Percentiles rank a stretch among this genome's conserved stretches.
phyloP scores from a whole-genome alignment of 1,140 invertebrate species.

The Eumaeus atala region DNA sequence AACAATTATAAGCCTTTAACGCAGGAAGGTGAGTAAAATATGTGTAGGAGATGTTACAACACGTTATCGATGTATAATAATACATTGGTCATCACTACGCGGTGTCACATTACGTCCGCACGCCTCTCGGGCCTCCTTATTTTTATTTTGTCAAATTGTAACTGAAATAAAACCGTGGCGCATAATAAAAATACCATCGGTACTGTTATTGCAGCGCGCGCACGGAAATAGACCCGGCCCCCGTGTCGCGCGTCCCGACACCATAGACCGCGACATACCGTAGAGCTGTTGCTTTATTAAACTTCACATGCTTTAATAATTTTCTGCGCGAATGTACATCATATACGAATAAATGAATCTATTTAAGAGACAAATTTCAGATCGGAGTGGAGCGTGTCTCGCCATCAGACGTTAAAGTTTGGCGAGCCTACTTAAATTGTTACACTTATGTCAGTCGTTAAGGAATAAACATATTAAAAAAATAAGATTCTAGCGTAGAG shows the following conservation, averaged over 20 bases:
- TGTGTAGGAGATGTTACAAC: no score
- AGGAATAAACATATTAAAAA: no score
- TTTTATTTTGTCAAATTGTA: slow-evolving; percentile 68
- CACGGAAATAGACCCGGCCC: slow-evolving; percentile 47
- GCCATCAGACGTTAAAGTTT: no score
- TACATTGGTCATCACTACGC: slow-evolving; percentile 23
- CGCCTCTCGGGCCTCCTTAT: slow-evolving; percentile 44
- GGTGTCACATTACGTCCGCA: slow-evolving; percentile 59
- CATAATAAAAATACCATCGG: slow-evolving; percentile 70
- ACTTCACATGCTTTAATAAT: neutral
- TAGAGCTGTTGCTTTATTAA: neutral
- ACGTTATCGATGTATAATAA: neutral
- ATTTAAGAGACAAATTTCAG: no score
- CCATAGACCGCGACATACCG: slow-evolving; percentile 9
- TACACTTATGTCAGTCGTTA: no score
- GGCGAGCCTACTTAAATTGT: no score
- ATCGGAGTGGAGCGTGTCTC: no score
- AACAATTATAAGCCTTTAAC: no score
- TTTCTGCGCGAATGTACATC: neutral
- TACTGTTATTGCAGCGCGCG: slow-evolving; percentile 62
- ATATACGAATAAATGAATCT: no score
- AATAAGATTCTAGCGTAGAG: no score
- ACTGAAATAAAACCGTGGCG: slow-evolving; percentile 65
- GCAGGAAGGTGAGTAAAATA: no score
- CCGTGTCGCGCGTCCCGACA: slow-evolving; percentile 28